Conservation (phyloP, 2,797 vertebrate genomes). For the Sarcoramphus papa region DNA sequence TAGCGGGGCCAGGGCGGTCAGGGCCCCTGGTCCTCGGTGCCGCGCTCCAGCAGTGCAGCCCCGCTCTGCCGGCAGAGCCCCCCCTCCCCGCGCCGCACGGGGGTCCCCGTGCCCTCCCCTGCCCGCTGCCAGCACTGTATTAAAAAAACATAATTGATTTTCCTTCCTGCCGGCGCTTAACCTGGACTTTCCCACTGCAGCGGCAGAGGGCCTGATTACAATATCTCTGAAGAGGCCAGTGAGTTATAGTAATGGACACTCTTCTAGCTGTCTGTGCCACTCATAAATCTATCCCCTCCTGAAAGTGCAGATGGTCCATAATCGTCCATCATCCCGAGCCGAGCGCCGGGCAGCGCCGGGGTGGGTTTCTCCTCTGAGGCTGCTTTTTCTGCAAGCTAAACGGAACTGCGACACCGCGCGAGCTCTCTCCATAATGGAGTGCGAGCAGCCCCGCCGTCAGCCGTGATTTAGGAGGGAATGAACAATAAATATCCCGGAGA, state of each 20-base stretch:
- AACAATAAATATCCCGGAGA: not conserved
- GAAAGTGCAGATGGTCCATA: slow-evolving; percentile 84
- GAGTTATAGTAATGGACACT: slow-evolving; percentile 83
- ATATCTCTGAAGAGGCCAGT: slow-evolving; percentile 74
- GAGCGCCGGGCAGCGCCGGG: slow-evolving; percentile 65
- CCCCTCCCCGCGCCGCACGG: fast-evolving
- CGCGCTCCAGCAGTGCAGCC: fast-evolving
- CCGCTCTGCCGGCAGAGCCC: not conserved
- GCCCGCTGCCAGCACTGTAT: not conserved
- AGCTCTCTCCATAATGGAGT: slow-evolving; percentile 14
- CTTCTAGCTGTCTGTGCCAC: slow-evolving; percentile 75
- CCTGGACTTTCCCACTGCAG: not conserved
- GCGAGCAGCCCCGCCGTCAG: not conserved
- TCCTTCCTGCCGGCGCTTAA: slow-evolving; percentile 33
- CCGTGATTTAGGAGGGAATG: not conserved
- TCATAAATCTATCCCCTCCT: slow-evolving; percentile 81
- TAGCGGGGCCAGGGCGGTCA: fast-evolving
- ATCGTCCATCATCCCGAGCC: slow-evolving; percentile 78
- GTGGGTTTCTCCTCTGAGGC: slow-evolving; percentile 71
- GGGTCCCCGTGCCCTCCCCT: not conserved
- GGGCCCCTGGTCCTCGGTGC: not conserved
- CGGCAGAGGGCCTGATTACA: slow-evolving; percentile 41
- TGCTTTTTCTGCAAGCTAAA: slow-evolving; percentile 76
- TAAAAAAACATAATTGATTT: slow-evolving; percentile 42
- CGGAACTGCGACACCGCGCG: not conserved